phyloP scores from a whole-genome alignment of 2,888 invertebrate species.

The Halictus quadricinctus region DNA sequence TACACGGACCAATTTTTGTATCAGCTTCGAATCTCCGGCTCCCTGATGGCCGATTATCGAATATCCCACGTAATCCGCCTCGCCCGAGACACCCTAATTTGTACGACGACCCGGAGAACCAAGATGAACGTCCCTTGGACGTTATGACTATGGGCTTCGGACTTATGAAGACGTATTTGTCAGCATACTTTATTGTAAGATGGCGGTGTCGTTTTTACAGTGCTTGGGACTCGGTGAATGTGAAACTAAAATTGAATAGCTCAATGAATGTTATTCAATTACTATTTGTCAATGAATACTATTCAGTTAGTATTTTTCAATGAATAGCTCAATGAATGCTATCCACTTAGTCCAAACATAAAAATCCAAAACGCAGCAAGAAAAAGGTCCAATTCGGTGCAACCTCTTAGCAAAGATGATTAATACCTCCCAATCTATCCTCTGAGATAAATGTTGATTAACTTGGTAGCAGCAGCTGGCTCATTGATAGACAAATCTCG shows the following conservation, averaged over 20 bases:
- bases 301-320: neutral
- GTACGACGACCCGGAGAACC: neutral
- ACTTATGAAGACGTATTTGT: neutral
- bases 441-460: neutral
- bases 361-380: neutral
- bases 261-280: no score
- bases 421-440: neutral
- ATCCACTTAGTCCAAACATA: neutral
- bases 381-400: neutral
- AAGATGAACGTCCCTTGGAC: neutral
- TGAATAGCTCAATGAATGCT: neutral
- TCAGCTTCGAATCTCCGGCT: slow-evolving; percentile 1
- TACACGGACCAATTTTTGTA: neutral
- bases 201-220: neutral
- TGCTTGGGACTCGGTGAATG: neutral
- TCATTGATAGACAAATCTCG: neutral
- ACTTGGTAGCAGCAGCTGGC: neutral
- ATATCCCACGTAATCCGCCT: slow-evolving; percentile 6
- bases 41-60: slow-evolving; percentile 11
- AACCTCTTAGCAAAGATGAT: neutral
- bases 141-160: neutral
- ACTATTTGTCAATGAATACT: neutral
- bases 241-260: neutral
- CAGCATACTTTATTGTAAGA: neutral
- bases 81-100: neutral